phyloP scores from a whole-genome alignment of 2,113 vertebrate genomes.

The Rhineura floridana region DNA sequence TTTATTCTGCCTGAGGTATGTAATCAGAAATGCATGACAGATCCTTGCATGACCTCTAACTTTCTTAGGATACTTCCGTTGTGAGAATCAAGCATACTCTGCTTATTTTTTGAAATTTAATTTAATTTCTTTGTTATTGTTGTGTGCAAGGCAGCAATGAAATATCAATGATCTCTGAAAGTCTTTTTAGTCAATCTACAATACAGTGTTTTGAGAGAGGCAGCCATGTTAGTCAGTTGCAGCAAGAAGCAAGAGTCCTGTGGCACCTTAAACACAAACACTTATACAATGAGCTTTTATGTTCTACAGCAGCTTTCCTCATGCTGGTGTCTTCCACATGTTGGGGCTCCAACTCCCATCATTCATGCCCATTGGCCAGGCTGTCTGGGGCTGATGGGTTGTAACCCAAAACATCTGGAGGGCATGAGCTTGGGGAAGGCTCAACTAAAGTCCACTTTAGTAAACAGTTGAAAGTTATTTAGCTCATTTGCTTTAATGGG shows the following conservation, averaged over 20 bases:
- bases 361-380: too few relatives aligned
- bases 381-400: too few relatives aligned
- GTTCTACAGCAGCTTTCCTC: too few relatives aligned
- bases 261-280: neutral
- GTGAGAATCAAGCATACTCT: neutral
- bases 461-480: neutral
- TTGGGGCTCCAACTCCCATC: too few relatives aligned
- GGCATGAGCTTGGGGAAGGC: too few relatives aligned
- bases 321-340: too few relatives aligned
- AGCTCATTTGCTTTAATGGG: neutral
- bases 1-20: constrained; percentile 23
- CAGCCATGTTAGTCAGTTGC: neutral
- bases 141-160: neutral
- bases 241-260: neutral
- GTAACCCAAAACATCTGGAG: too few relatives aligned
- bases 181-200: neutral
- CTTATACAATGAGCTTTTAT: too few relatives aligned
- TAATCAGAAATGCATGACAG: constrained; percentile 20
- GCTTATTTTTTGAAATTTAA: too few relatives aligned
- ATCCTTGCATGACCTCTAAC: neutral
- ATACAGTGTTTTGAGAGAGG: neutral
- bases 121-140: neutral
- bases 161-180: neutral
- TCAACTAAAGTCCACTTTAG: neutral
- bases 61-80: neutral